Base-by-base conservation (phyloP, 2,888 invertebrate genomes). In the Metacarcinus magister region DNA sequence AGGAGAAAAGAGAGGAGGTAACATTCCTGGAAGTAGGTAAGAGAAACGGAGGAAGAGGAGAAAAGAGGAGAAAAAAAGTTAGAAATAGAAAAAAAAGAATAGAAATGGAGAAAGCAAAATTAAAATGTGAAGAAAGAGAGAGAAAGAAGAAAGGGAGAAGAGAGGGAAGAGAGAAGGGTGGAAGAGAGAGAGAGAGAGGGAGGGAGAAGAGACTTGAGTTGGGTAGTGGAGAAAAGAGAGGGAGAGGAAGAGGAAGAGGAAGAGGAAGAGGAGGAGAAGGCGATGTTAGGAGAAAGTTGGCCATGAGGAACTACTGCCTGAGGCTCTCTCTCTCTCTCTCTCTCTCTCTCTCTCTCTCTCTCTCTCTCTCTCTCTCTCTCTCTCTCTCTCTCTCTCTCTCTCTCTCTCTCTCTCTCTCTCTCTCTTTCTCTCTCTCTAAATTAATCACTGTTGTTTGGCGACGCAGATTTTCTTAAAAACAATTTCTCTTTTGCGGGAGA, bases 331-430 rank as follows among this genome's bases (percentile, higher is more conserved):
- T 75, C 75, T 75, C 75, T 75, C 75, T 75, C 75, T 75, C 75
- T 75, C 75, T 75, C 75, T 75, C 75, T 75, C 75, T 75, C 75
- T 75, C 75, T 75, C 28, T n/a, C 75, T 75, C 75, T 75, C 28
- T n/a, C n/a, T n/a, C 75, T 75, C 75, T 75, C 75, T 75, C 75
- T 75, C 75, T 75, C 75, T 75, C 75, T 75, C 75, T 75, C 75
- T 75, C 75, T 75, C 75, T 75, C 75, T 75, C 75, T 75, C 75
- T 75, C 75, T 75, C 75, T 75, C 28, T n/a, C 75, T 75, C 75
- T 75, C 28, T n/a, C n/a, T n/a, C n/a, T n/a, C 8, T 16, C 67
- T 67, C 67, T 67, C n/a, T 67, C 67, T 67, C 23, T 67, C n/a
- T n/a, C 67, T 67, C 67, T 67, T 10, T 67, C 67, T 67, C n/a